Evolutionary conservation across 2,113 vertebrate genomes (phyloP), one percentile per base, ranked within the genome.

Genomic region (Orycteropus afer): DNA sequence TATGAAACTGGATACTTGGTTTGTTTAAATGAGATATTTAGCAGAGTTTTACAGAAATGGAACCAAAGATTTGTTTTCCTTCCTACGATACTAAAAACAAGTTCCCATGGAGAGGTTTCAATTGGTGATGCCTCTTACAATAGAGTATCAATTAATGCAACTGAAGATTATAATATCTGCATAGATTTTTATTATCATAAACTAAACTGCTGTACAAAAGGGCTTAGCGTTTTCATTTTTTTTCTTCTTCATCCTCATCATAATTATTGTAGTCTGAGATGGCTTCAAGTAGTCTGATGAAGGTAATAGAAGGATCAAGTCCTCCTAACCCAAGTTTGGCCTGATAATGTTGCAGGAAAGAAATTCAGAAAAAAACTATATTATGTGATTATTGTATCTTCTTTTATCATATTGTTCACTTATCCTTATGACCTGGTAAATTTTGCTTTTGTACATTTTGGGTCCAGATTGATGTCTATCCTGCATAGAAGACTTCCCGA

Each of bases 201-300:
- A 81, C 82, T 45, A 78, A 88, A 42, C 8, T n/a, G 10, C 81
- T n/a, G 81, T 63, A 63, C 15, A 32, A 86, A 86, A 94, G 23
- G n/a, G 34, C 61, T 51, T 85, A 29, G 32, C 20, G 18, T 61
- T 95, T 94, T 90, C 20, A 23, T 61, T 95, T 94, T 90, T 87
- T 7, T 37, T 89, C 74, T 65, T 94, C 23, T 47, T 17, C 22
- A 14, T 80, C 15, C 51, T 77, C 17, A 27, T 57, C 10, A 57
- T 37, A 71, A n/a, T 65, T 81, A 40, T 57, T 65, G 32, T 25
- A 65, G 51, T 67, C 82, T 67, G 71, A 74, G 47, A 85, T 20
- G 49, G 67, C 4, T 74, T 69, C 47, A 77, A 90, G 15, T n/a
- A 42, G 7, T 71, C 40, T 76, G 34, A 59, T 7, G 25, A 76